Evolutionary conservation across 2,797 vertebrate species (phyloP).

Genomic region (Rhinella marina): DNA sequence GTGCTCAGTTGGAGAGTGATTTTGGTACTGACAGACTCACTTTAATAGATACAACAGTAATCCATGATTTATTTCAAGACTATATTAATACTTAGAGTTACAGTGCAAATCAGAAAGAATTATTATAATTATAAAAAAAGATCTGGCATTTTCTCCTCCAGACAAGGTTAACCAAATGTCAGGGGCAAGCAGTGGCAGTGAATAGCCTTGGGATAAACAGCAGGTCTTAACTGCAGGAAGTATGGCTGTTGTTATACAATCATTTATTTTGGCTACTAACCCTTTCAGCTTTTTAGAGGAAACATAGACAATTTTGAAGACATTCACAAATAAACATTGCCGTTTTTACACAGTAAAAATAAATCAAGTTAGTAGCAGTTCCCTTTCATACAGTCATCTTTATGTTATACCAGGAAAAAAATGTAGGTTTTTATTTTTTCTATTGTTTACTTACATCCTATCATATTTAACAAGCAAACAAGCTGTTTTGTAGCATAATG

Average conservation of each 20-base stretch:
- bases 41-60: background rate
- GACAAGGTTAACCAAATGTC: constrained; percentile 86
- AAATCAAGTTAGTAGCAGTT: background rate
- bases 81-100: background rate
- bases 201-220: constrained; percentile 87
- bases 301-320: constrained; percentile 72
- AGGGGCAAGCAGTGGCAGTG: constrained; percentile 82
- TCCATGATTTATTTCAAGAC: no score
- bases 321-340: constrained; percentile 65
- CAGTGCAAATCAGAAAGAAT: constrained; percentile 73
- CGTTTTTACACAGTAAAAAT: constrained; percentile 60
- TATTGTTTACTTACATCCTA: background rate
- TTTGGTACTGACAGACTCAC: background rate
- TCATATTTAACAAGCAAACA: background rate
- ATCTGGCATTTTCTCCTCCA: constrained; percentile 86
- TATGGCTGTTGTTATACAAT: constrained; percentile 86
- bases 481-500: background rate
- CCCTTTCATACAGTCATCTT: background rate
- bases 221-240: constrained; percentile 92
- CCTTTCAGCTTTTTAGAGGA: constrained; percentile 79
- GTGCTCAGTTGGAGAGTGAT: no score
- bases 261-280: constrained; percentile 88
- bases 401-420: background rate
- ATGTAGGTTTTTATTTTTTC: background rate
- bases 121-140: constrained; percentile 80